Conservation (phyloP, 2,888 invertebrate species). For the Cheilosia scutellata region DNA sequence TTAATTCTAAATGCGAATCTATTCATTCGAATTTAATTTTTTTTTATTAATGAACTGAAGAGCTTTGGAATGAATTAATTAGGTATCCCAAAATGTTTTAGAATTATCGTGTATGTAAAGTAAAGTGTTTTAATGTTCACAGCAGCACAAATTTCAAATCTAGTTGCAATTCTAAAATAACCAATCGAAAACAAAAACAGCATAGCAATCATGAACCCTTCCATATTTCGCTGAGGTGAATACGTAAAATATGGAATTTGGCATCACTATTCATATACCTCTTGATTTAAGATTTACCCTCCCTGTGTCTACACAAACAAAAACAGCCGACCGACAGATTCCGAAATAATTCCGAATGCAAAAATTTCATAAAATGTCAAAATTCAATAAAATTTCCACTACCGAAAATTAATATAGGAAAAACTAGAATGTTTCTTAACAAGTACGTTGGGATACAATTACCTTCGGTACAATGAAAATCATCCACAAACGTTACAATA, state of each 20-base stretch:
- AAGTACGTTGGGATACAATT: conserved; percentile 2
- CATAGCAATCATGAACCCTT: not conserved
- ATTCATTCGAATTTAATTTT: too few species aligned
- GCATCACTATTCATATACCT: conserved; percentile 23
- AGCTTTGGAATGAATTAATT: too few species aligned
- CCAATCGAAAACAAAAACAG: too few species aligned
- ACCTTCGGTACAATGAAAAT: conserved; percentile 17
- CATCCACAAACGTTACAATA: conserved; percentile 5
- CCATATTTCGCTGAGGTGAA: conserved; percentile 5
- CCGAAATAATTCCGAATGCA: conserved; percentile 56
- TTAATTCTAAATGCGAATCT: too few species aligned
- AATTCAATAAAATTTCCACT: conserved; percentile 42
- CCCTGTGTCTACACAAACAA: conserved; percentile 61
- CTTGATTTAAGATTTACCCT: conserved; percentile 3
- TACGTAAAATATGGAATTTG: not conserved
- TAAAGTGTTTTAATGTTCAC: too few species aligned
- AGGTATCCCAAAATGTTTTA: too few species aligned
- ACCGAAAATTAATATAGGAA: conserved; percentile 24
- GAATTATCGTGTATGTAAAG: too few species aligned
- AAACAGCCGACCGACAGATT: conserved; percentile 62
- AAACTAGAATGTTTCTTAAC: not conserved
- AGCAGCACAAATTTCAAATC: too few species aligned
- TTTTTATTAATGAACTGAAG: too few species aligned
- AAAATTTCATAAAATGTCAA: conserved; percentile 68
- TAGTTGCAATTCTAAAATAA: too few species aligned